Evolutionary conservation across 2,113 vertebrate genomes (phyloP), one percentile per base, ranked within the genome.

Genomic region (Rostratula benghalensis): DNA sequence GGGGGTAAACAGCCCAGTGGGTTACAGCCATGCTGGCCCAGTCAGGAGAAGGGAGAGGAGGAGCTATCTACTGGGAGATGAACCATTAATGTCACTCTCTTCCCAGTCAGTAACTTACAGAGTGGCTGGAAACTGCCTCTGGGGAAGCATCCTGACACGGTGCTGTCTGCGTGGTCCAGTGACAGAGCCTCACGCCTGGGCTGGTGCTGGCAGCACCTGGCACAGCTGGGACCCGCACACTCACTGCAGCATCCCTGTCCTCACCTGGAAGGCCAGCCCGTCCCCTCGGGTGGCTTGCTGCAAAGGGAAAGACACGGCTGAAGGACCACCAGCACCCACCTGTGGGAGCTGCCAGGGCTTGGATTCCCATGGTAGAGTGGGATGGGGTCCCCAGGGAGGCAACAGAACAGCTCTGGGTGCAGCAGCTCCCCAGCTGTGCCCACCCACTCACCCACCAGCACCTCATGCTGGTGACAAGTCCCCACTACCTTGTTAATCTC

Each of bases 401-500:
- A 46, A 45, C 27, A 67, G 8, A 37, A 4, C 2, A 1, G 30
- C 31, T 9, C 8, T 14, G 76, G 60, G 37, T 46, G 31, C 63
- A 60, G 77, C 74, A 85, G 78, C 30, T 22, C 23, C 59, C 31
- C 6, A 1, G 23, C 41, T 54, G 33, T 6, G 3, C 75, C n/a
- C 67, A 51, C 53, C 61, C 35, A 63, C 50, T 54, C 37, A 41
- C 27, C n/a, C 31, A 23, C 5, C 60, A 20, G 59, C 23, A 73
- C 35, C 50, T 41, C 25, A 2, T 2, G 33, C 30, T 41, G 60
- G 15, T 16, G 20, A 10, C 6, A n/a, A 59, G 17, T 19, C 13
- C 18, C 61, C 83, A 27, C 27, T 97, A 99, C 99, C 99, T 99
- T 99, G 97, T 99, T 99, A 91, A 99, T 99, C 6, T 99, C 99